A percentile compares a stretch with the other conserved stretches of the same genome.
These are phyloP conservation scores for Parapristionchus giblindavisi DNA, from an alignment of 2,888 invertebrate genomes.

Conservation along the genomic window DNA sequence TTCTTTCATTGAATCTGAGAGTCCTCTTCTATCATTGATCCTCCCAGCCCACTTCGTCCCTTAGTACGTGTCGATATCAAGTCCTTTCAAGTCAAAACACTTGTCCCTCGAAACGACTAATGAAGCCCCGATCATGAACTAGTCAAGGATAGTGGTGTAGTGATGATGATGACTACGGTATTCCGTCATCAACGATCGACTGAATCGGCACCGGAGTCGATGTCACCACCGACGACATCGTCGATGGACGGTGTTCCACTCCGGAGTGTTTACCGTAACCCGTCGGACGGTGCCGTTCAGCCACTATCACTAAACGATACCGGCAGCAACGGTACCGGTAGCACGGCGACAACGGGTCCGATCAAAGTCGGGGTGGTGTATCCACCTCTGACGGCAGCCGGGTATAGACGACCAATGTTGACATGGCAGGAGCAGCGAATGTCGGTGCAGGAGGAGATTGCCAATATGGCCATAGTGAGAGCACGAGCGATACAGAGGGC, in stretches of 20 bases:
- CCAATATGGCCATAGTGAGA: conserved; percentile 33
- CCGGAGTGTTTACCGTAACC: no score
- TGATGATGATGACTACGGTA: no score
- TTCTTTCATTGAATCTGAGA: background rate
- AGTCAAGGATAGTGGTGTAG: no score
- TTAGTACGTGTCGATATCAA: no score
- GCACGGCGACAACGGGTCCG: background rate
- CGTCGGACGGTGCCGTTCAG: no score
- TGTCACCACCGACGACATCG: background rate
- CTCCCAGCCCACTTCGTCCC: no score
- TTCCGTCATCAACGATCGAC: no score
- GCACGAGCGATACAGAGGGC: conserved; percentile 28
- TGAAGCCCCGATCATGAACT: no score
- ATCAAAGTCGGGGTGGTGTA: background rate
- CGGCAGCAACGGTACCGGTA: background rate
- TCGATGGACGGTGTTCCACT: conserved; percentile 1
- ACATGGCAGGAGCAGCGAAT: conserved; percentile 52
- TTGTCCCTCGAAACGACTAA: no score
- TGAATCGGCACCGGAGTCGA: no score
- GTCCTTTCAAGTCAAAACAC: no score
- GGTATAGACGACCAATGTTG: conserved; percentile 21
- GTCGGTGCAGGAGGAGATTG: conserved; percentile 47
- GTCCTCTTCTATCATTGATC: no score
- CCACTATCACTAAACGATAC: background rate
- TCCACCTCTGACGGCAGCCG: background rate